These are phyloP conservation scores for Atta texana DNA, from an alignment of 1,140 invertebrate species.

Conservation along the genomic window DNA sequence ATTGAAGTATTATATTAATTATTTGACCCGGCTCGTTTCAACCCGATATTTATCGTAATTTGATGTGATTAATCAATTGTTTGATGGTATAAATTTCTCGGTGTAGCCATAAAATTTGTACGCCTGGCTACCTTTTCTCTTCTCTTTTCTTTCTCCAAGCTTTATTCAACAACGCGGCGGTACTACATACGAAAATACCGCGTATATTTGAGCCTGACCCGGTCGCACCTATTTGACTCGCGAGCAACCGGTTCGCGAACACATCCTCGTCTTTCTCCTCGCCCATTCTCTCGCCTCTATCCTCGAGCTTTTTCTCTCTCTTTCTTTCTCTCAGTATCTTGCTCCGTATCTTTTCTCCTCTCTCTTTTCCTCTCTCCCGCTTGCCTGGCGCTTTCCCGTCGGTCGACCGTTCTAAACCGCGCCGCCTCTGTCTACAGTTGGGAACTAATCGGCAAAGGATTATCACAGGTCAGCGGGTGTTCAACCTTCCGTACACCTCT, in stretches of 20 bases:
- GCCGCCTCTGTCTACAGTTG: slow-evolving; percentile 76
- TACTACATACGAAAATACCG: slow-evolving; percentile 61
- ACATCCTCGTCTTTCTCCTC: slow-evolving; percentile 64
- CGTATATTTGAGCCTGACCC: slow-evolving; percentile 68
- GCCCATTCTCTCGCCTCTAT: not conserved
- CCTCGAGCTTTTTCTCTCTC: not conserved
- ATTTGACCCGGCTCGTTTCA: not conserved
- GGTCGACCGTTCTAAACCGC: slow-evolving; percentile 69
- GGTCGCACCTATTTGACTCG: slow-evolving; percentile 73
- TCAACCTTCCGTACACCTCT: slow-evolving; percentile 79
- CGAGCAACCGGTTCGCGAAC: slow-evolving; percentile 72
- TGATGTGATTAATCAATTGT: not conserved
- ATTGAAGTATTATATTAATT: not conserved
- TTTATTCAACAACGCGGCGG: slow-evolving; percentile 49
- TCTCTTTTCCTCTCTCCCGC: slow-evolving; percentile 3
- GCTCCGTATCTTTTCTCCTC: slow-evolving; percentile 14
- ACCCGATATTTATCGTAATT: not conserved
- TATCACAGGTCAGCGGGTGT: slow-evolving; percentile 82
- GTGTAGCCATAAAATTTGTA: not conserved
- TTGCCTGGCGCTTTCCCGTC: slow-evolving; percentile 64
- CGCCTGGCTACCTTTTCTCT: not conserved
- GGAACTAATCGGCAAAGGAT: slow-evolving; percentile 83
- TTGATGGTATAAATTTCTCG: slow-evolving; percentile 1
- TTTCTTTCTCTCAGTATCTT: slow-evolving; percentile 24
- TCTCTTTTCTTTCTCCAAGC: slow-evolving; percentile 20